phyloP scores from a whole-genome alignment of 2,888 invertebrate species.

The Andrena praecox region DNA sequence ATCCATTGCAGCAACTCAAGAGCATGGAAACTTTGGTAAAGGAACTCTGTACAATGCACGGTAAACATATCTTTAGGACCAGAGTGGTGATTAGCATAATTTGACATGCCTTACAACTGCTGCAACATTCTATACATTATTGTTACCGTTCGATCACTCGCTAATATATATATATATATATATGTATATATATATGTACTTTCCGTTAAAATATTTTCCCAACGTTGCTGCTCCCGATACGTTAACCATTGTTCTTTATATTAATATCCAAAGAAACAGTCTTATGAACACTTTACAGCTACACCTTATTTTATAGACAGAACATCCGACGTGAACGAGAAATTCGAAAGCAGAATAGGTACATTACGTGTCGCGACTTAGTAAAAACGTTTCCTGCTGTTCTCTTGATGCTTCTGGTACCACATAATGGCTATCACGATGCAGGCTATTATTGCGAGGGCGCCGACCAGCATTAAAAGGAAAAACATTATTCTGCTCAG shows the following conservation, averaged over 20 bases:
- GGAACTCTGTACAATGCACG: constrained; percentile 57
- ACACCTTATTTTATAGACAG: constrained; percentile 46
- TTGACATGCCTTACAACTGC: constrained; percentile 27
- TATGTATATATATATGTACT: background rate
- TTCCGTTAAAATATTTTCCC: constrained; percentile 30
- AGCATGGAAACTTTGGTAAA: constrained; percentile 60
- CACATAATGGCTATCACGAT: constrained; percentile 96
- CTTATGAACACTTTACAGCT: constrained; percentile 62
- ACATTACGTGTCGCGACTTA: constrained; percentile 75
- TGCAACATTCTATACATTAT: constrained; percentile 42
- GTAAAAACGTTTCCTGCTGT: constrained; percentile 94
- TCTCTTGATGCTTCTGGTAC: constrained; percentile 96
- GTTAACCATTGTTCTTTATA: constrained; percentile 18
- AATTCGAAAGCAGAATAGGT: constrained; percentile 38
- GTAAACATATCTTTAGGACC: constrained; percentile 47
- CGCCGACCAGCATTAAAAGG: constrained; percentile 93
- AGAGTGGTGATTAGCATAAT: constrained; percentile 38
- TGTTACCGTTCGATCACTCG: constrained; percentile 9
- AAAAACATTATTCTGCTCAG: constrained; percentile 97
- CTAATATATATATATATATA: background rate
- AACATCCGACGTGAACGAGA: constrained; percentile 48
- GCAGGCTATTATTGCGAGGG: constrained; percentile 93
- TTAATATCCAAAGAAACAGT: constrained; percentile 61
- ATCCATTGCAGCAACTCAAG: constrained; percentile 44
- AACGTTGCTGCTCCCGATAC: constrained; percentile 9